Base-by-base conservation (phyloP, 1,140 invertebrate genomes). In the Danaus melanippus region DNA sequence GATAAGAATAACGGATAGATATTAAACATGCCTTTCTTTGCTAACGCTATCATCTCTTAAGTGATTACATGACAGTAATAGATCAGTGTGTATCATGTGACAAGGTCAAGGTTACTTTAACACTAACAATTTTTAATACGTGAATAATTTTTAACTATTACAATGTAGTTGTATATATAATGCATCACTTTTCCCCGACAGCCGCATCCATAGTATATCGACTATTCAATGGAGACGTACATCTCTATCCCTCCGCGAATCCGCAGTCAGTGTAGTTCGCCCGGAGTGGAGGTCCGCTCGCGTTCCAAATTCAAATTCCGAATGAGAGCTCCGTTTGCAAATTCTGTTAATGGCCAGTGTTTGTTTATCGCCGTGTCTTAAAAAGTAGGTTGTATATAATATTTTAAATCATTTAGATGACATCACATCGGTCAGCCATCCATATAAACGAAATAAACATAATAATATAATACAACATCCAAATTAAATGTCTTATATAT, bases 231-330 rank as follows among this genome's bases (percentile, higher is more conserved):
- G 43, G 10, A 43, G 32, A 32, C 53, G 56, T 17, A 58, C 69
- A 64, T 65, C 69, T 58, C 69, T 71, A 71, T 39, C 42, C 39
- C 62, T 61, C 47, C 51, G 50, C 39, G 53, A 43, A 58, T 67
- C 68, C 67, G 61, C 68, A 80, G 75, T 83, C 66, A 66, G 71
- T 73, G 67, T 61, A 74, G 69, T 59, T 66, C 71, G 64, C 56
- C 66, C 72, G 72, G 58, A 71, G 79, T 69, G 71, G 62, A 72
- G 63, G 66, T 70, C 48, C 70, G 73, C 62, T 53, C 64, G 72
- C 71, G 75, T 63, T 64, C 56, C 46, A 59, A 52, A 49, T 56
- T 67, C 46, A 42, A 59, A 71, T 58, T 70, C 66, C 57, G 66
- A 64, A 73, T 68, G 62, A 66, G 58, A 71, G 67, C 62, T 65